Evolutionary conservation across 2,888 invertebrate genomes (phyloP).

Genomic region (Diarsia rubi): DNA sequence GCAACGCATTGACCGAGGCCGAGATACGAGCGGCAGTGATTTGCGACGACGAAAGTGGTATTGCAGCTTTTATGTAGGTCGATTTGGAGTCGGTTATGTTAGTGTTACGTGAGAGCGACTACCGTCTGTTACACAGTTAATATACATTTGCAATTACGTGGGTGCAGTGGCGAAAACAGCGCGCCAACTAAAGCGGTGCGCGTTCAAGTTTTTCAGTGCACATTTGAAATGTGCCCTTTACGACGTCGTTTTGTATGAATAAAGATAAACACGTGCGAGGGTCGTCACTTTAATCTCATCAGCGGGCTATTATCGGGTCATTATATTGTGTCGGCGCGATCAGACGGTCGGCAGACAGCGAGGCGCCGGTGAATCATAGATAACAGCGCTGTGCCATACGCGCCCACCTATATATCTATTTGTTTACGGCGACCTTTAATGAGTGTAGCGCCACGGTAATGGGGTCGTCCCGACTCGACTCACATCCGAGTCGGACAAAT

Average conservation of each 20-base stretch:
- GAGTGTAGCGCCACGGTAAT: slow-evolving; percentile 81
- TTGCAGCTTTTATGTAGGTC: slow-evolving; percentile 90
- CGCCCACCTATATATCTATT: slow-evolving; percentile 86
- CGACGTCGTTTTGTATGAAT: slow-evolving; percentile 64
- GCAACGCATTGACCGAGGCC: slow-evolving; percentile 90
- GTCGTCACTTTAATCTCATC: slow-evolving; percentile 85
- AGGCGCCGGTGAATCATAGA: slow-evolving; percentile 90
- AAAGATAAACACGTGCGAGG: slow-evolving; percentile 76
- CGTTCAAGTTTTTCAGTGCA: slow-evolving; percentile 42
- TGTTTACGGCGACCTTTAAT: slow-evolving; percentile 88
- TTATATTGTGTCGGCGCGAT: slow-evolving; percentile 85
- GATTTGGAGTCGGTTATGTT: slow-evolving; percentile 85
- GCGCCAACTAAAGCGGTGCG: slow-evolving; percentile 16
- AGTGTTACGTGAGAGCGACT: slow-evolving; percentile 83
- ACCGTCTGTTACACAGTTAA: slow-evolving; percentile 65
- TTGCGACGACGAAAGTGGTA: slow-evolving; percentile 91
- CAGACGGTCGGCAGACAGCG: slow-evolving; percentile 87
- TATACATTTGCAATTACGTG: slow-evolving; percentile 68
- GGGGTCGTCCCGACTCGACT: slow-evolving; percentile 77
- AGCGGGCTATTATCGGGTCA: slow-evolving; percentile 85
- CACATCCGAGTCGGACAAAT: slow-evolving; percentile 73
- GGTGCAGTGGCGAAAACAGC: slow-evolving; percentile 44
- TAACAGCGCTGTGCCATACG: slow-evolving; percentile 84
- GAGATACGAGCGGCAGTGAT: slow-evolving; percentile 88
- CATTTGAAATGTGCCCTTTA: slow-evolving; percentile 47